Percentiles rank a stretch among this genome's conserved stretches.
These are phyloP conservation scores for Ceyx cyanopectus DNA, from an alignment of 2,113 vertebrate species.

Conservation along the genomic window DNA sequence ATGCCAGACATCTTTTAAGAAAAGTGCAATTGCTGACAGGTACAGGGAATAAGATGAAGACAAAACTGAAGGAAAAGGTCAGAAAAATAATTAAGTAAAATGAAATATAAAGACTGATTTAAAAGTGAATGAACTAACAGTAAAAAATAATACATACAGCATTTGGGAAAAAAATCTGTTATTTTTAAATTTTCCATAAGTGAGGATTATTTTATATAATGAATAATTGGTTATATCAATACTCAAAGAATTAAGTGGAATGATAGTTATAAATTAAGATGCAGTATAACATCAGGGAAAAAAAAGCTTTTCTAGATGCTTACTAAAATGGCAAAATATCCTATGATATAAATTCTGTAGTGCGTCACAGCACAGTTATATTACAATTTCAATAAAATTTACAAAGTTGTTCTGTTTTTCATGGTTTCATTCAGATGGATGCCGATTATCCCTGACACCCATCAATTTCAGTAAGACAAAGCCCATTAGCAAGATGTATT, in stretches of 20 bases:
- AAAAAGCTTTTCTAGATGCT: background rate
- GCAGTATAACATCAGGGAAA: background rate
- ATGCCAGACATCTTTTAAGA: background rate
- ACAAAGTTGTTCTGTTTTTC: background rate
- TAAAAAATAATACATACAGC: fast-evolving
- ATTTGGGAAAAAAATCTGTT: background rate
- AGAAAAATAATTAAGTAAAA: background rate
- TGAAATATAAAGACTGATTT: background rate
- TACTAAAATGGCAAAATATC: background rate
- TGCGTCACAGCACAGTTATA: background rate
- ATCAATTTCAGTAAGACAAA: background rate
- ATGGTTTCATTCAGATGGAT: background rate
- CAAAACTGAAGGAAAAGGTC: background rate
- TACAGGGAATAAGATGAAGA: background rate
- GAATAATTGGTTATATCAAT: background rate
- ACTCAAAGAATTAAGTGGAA: background rate
- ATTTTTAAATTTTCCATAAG: background rate
- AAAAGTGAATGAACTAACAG: background rate
- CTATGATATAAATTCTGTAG: background rate
- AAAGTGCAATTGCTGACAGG: background rate
- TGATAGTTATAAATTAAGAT: background rate
- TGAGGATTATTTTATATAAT: background rate
- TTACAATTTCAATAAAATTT: background rate
- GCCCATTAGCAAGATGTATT: background rate
- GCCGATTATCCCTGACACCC: background rate